Base-by-base conservation (phyloP, 1,140 invertebrate genomes). In the Phocides pigmalion region DNA sequence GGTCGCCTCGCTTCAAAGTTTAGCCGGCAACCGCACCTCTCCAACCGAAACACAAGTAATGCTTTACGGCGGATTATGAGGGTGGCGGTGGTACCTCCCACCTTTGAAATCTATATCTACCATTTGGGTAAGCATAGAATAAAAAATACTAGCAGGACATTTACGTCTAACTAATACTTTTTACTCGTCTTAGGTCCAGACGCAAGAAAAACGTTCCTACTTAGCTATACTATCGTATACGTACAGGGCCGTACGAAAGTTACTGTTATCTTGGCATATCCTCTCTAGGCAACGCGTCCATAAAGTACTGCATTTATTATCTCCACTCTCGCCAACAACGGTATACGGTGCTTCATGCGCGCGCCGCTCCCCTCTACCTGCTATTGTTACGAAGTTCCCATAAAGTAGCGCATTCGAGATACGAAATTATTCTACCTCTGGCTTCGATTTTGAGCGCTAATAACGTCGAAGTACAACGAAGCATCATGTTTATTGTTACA, bases 201-300 rank as follows among this genome's bases (percentile, higher is more conserved):
- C 68, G 72, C 6, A 64, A 73, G 79, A 84, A 84, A 82, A 81
- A 72, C 75, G 67, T 67, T 68, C 69, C 71, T 83, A 83, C 56
- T 56, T 72, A 74, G 68, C 78, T 76, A 78, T 81, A 69, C 64
- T 78, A 82, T 68, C 61, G 58, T 75, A 72, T 71, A 76, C 66
- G 67, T 81, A 84, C 64, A 87, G 81, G 76, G 77, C 73, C 81
- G 82, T 87, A 89, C 87, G 83, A 90, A 92, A 92, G 89, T 92
- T 92, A 92, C 91, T 92, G 91, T 92, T 92, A 92, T 92, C 91
- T 92, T 90, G 87, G 87, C 88, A 91, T 92, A 92, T 92, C 89
- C 89, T 92, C 90, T 91, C 87, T 90, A 91, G 88, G 87, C 86
- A 81, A 84, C 71, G 73, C 81, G 81, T 68, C 75, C 72, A 91